Evolutionary conservation across 2,888 invertebrate genomes (phyloP).

Genomic region (Archips crataeganus): DNA sequence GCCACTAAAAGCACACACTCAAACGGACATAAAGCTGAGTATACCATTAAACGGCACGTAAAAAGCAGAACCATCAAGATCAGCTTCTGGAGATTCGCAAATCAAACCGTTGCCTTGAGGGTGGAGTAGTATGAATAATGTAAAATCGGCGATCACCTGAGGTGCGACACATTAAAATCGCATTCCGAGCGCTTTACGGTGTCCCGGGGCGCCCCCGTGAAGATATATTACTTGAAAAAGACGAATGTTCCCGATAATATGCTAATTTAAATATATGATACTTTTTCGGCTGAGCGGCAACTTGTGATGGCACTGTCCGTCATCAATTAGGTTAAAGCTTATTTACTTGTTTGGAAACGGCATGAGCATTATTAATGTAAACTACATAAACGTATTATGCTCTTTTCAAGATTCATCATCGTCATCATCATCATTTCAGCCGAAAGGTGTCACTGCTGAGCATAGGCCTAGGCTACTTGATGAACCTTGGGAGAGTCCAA

Average conservation of each 20-base stretch:
- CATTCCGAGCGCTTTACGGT: slow-evolving; percentile 66
- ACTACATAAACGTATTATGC: too few species aligned
- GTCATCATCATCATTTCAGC: too few species aligned
- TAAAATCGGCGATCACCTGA: slow-evolving; percentile 60
- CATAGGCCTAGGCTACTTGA: too few species aligned
- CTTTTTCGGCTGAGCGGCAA: not conserved
- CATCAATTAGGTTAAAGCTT: not conserved
- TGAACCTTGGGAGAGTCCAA: too few species aligned
- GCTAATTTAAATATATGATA: slow-evolving; percentile 12
- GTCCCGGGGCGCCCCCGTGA: slow-evolving; percentile 44
- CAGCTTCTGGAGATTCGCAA: slow-evolving; percentile 18
- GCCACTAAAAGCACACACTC: not conserved
- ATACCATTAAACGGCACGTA: slow-evolving; percentile 22
- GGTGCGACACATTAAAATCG: slow-evolving; percentile 77
- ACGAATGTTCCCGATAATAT: slow-evolving; percentile 27
- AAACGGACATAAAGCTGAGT: slow-evolving; percentile 12
- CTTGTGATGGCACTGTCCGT: not conserved
- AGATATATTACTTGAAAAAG: slow-evolving; percentile 53
- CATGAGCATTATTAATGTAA: too few species aligned
- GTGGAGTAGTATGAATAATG: slow-evolving; percentile 68
- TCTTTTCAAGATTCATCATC: too few species aligned
- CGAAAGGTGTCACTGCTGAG: too few species aligned
- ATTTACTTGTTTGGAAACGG: too few species aligned
- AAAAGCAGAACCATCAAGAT: slow-evolving; percentile 19
- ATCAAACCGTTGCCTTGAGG: slow-evolving; percentile 43